Conservation (phyloP, 2,113 vertebrate species). For the Pristiophorus japonicus region DNA sequence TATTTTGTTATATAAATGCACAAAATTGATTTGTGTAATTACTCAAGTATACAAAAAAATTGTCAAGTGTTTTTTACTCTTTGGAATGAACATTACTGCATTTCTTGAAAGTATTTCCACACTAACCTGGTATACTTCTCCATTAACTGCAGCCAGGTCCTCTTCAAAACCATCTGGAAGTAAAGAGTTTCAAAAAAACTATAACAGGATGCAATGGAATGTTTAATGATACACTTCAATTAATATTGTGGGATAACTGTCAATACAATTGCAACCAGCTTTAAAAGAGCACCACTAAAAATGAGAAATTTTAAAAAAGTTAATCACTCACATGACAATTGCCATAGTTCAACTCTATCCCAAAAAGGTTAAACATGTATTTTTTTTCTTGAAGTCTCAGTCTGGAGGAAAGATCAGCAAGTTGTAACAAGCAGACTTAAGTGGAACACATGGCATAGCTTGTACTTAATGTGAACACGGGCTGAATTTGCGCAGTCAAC, state of each 20-base stretch:
- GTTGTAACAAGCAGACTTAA: neutral
- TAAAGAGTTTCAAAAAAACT: constrained; percentile 36
- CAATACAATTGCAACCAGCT: neutral
- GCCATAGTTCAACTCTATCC: neutral
- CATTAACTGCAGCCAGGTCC: constrained; percentile 70
- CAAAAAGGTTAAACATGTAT: neutral
- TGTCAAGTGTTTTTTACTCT: neutral
- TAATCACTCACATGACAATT: neutral
- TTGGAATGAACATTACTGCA: neutral
- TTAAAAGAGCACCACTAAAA: neutral
- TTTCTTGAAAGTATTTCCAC: too few relatives aligned
- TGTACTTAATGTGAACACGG: neutral
- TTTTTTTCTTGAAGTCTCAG: neutral
- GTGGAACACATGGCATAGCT: neutral
- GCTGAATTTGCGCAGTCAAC: too few relatives aligned
- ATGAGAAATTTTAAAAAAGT: neutral
- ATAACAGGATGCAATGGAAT: neutral
- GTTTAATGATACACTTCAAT: neutral
- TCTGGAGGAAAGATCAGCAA: too few relatives aligned
- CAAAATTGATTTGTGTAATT: neutral
- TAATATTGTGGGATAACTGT: too few relatives aligned
- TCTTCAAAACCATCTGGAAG: constrained; percentile 66
- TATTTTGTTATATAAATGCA: too few relatives aligned
- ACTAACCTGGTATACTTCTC: constrained; percentile 83
- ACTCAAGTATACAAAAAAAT: neutral